Evolutionary conservation across 2,888 invertebrate genomes (phyloP), one percentile per base, ranked within the genome.

Genomic region (Palloptera scutellata): DNA sequence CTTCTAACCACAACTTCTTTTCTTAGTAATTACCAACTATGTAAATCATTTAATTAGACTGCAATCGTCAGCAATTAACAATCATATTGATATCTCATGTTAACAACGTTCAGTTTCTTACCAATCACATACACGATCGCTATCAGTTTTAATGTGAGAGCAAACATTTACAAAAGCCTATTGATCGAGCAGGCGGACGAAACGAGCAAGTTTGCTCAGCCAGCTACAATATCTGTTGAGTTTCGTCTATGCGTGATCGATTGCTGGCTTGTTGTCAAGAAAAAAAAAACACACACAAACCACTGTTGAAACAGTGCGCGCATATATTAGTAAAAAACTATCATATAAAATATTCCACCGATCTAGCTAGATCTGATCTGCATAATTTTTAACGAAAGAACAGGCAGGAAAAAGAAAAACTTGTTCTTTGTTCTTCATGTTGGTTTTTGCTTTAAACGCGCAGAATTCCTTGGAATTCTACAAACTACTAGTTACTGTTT

Each of bases 381-480:
- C 75, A 80, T 78, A 80, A 78, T 79, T 73, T 72, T 72, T 40
- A 30, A 30, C n/a, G 20, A 43, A 52, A 66, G 55, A 54, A 40
- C 66, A 61, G 64, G 10, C 8, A 5, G 15, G 48, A 61, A 58
- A n/a, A n/a, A n/a, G 45, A 60, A 62, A 78, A 77, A 80, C 74
- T 78, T 79, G 76, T 78, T 74, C 63, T 63, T 63, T 53, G 43
- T 58, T 43, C 13, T 48, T 48, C 48, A 10, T 8, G 48, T 5
- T 48, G 48, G 48, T n/a, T 15, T 45, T n/a, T n/a, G 43, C 20
- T 17, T 55, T 51, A 11, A 20, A 11, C 61, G 40, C 65, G 59
- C 63, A 70, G 66, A 55, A 42, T 69, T 67, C 68, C 72, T 70
- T 79, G 74, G 80, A 79, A 79, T 72, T 77, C 72, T 70, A 75